Conservation (phyloP, 2,888 invertebrate genomes). For the Chymomyza caudatula region DNA sequence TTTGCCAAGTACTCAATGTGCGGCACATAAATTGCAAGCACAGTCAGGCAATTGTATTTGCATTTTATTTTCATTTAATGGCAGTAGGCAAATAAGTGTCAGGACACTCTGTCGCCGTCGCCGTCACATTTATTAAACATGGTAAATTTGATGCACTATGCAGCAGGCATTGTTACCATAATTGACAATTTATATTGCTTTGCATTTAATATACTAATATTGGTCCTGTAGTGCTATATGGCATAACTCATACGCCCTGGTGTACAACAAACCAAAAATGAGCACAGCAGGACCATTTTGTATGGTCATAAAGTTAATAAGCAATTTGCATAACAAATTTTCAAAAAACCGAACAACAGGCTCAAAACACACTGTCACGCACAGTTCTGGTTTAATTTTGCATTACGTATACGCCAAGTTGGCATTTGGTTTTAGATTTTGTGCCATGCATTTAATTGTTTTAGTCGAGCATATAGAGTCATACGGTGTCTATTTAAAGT, state of each 20-base stretch:
- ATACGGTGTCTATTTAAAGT: neutral
- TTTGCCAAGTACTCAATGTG: constrained; percentile 20
- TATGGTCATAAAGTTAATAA: constrained; percentile 67
- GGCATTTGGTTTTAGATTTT: neutral
- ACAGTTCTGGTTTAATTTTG: constrained; percentile 46
- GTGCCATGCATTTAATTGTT: constrained; percentile 62
- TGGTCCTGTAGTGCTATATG: neutral
- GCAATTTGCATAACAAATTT: constrained; percentile 74
- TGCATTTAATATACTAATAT: constrained; percentile 38
- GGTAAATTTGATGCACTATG: neutral
- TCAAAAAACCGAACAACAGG: constrained; percentile 60
- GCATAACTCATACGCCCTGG: neutral
- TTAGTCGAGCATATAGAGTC: constrained; percentile 7
- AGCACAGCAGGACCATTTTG: neutral
- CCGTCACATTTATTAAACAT: neutral
- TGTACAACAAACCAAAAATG: constrained; percentile 4
- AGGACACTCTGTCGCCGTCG: neutral
- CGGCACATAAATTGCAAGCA: constrained; percentile 59
- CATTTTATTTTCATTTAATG: neutral
- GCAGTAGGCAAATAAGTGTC: neutral
- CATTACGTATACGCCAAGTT: constrained; percentile 53
- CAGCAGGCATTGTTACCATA: neutral
- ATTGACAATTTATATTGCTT: neutral
- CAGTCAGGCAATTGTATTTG: constrained; percentile 44
- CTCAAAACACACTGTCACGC: constrained; percentile 9